These are phyloP conservation scores for Aphelinus atriplicis DNA, from an alignment of 1,140 invertebrate genomes.

Conservation along the genomic window DNA sequence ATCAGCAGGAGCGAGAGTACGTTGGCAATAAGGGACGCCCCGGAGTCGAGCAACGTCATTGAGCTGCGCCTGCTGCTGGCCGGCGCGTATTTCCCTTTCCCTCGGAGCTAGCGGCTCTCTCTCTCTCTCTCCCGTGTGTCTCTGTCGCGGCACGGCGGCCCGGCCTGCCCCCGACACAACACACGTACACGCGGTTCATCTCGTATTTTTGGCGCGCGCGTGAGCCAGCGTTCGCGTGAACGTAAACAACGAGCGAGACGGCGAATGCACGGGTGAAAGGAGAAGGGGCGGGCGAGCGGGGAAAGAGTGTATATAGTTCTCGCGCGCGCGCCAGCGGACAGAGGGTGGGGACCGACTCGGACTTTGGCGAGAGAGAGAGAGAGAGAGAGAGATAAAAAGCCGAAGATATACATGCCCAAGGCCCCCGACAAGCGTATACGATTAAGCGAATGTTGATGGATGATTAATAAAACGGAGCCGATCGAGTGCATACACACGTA, in stretches of 20 bases:
- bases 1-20: too few species aligned
- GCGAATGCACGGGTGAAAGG: background rate
- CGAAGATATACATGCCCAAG: too few species aligned
- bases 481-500: too few species aligned
- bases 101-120: background rate
- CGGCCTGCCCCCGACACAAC: background rate
- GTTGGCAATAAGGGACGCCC: too few species aligned
- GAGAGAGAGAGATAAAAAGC: too few species aligned
- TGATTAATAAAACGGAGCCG: too few species aligned
- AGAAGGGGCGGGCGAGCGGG: background rate
- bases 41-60: too few species aligned
- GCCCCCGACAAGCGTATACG: too few species aligned
- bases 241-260: conserved; percentile 55
- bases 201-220: conserved; percentile 51
- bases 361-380: too few species aligned
- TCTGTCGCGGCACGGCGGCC: background rate
- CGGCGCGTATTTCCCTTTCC: too few species aligned
- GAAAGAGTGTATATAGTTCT: background rate
- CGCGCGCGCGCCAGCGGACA: conserved; percentile 28
- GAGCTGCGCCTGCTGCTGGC: too few species aligned
- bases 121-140: background rate
- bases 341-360: background rate
- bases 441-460: too few species aligned
- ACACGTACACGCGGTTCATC: conserved; percentile 25
- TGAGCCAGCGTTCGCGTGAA: conserved; percentile 45